Evolutionary conservation across 1,140 invertebrate genomes (phyloP), one percentile per base, ranked within the genome.

Genomic region (Lepidurus apus): DNA sequence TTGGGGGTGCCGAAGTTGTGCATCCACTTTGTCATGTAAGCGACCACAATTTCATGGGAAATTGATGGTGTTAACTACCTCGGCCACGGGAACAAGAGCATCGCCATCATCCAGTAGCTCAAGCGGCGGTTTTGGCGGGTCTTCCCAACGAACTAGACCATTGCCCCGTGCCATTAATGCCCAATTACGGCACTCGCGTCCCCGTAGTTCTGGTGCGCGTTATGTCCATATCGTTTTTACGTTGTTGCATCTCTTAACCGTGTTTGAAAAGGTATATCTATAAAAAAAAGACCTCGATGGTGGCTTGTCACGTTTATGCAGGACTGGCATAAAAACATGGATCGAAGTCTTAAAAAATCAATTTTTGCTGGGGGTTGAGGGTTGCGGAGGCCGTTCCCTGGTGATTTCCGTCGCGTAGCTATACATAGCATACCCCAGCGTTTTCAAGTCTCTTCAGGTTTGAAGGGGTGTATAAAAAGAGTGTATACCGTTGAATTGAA

Each of bases 221-320:
- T 90, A 87, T 82, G 86, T 91, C 82, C 88, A 89, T 83, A 86
- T 91, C 80, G 89, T 89, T 82, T 90, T 87, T 81, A 83, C 87
- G 42, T 85, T 91, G 75, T 84, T 90, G 80, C 87, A 87, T 17
- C 88, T 90, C 79, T 85, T 90, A 78, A 85, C 83, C 76, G 85
- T 87, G 83, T 90, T 91, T 82, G 89, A 91, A 84, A 87, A 89
- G 89, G 89, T 91, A 86, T 86, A 84, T 83, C 43, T 24, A 42
- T 74, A 74, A 53, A 79, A 11, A 47, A 11, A 65, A 0, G 21
- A 65, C 17, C 17, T 17, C 13, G 7, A 21, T 65, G 17, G 6
- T 17, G 17, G 1, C 53, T 21, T 13, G 17, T 21, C 53, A 13
- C 53, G 21, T 21, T 1, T 11, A 6, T 65, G 17, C 53, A 65